Base-by-base conservation (phyloP, 2,797 vertebrate species). In the Okamejei kenojei region DNA sequence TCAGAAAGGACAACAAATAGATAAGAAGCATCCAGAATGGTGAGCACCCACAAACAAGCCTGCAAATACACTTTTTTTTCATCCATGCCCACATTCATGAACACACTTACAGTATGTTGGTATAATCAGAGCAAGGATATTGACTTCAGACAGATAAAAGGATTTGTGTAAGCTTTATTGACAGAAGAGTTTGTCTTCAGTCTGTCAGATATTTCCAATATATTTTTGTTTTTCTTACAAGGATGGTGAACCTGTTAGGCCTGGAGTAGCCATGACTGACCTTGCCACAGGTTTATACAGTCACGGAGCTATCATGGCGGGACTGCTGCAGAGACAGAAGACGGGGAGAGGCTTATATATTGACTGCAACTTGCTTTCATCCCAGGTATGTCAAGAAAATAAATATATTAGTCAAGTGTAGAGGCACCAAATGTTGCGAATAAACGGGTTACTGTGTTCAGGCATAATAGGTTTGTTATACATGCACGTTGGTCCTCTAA, bases 221-320 rank as follows among this genome's bases (percentile, higher is more conserved):
- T 65, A 35, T 79, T n/a, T 93, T 23, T 19, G 4, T 81, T 19
- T 82, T 79, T 84, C 58, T n/a, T 26, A 61, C 65, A 94, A 99
- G 98, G 97, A 94, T 76, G 98, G 98, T 0, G 98, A 98, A 38
- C 99, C 98, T 0, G 98, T 99, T 93, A 96, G 98, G 93, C 96
- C 98, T 0, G 99, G 98, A 4, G 98, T 99, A 0, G 98, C 98
- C 65, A 99, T 99, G 98, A 99, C 98, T 0, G 98, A 99, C 94
- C 96, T 99, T 94, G 98, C 99, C 8, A 99, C 98, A 8, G 98
- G 98, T 2, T 95, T 99, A 17, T 99, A 97, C 38, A 93, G 97
- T 0, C 98, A 96, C 7, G 98, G 98, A 93, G 98, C 98, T 80
- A 94, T 99, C 93, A 97, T 99, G 98, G 98, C 98, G 35, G 98